A percentile compares a stretch with the other conserved stretches of the same genome.
Evolutionary conservation across 2,113 vertebrate genomes (phyloP).

Genomic region (Ornithorhynchus anatinus): DNA sequence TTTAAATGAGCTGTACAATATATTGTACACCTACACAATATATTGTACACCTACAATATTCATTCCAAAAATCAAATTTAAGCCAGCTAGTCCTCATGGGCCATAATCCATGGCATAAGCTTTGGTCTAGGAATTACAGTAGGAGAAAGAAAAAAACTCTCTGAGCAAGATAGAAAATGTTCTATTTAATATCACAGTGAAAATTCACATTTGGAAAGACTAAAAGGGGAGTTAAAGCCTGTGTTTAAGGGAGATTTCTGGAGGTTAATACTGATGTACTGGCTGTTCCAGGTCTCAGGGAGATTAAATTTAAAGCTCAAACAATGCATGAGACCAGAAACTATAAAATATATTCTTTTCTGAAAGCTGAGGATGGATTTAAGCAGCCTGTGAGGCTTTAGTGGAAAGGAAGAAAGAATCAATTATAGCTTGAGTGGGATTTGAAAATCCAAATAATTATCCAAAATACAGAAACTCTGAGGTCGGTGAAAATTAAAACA

Average conservation of each 20-base stretch:
- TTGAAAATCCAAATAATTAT: neutral
- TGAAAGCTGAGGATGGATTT: neutral
- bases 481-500: neutral
- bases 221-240: neutral
- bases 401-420: neutral
- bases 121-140: neutral
- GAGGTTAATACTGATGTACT: neutral
- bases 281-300: neutral
- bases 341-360: neutral
- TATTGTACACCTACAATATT: too few relatives aligned
- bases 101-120: neutral
- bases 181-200: neutral
- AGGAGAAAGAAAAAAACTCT: neutral
- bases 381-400: neutral
- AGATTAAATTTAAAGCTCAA: neutral
- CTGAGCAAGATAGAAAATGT: neutral
- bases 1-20: too few relatives aligned
- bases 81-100: neutral
- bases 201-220: neutral
- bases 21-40: too few relatives aligned
- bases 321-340: neutral
- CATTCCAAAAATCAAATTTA: slow-evolving; percentile 10
- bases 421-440: neutral
- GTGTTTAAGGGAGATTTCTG: neutral
- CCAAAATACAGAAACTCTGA: neutral